Evolutionary conservation across 2,888 invertebrate species (phyloP).

Genomic region (Syrphus vitripennis): DNA sequence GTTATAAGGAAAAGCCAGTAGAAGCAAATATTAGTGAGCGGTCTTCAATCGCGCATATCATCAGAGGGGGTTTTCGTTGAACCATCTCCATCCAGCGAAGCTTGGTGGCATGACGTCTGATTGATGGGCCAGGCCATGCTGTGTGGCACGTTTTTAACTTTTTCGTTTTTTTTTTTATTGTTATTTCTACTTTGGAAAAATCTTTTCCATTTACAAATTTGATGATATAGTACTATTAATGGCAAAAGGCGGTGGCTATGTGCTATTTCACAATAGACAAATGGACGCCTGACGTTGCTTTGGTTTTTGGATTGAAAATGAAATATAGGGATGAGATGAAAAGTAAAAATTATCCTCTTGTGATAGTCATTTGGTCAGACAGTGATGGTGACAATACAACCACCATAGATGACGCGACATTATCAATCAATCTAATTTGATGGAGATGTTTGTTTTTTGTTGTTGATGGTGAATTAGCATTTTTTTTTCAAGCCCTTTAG

Average conservation of each 20-base stretch:
- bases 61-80: constrained; percentile 16
- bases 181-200: constrained; percentile 7
- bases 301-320: neutral
- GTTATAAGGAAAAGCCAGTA: neutral
- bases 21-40: constrained; percentile 16
- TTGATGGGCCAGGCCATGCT: constrained; percentile 57
- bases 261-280: constrained; percentile 43
- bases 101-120: constrained; percentile 52
- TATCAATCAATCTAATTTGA: constrained; percentile 51
- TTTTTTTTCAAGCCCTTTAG: no score
- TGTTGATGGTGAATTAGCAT: neutral
- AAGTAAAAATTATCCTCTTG: constrained; percentile 28
- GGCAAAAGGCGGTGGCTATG: constrained; percentile 3
- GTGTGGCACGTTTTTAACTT: constrained; percentile 56
- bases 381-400: neutral
- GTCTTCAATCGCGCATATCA: neutral
- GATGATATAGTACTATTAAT: constrained; percentile 1
- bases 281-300: constrained; percentile 34
- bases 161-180: neutral
- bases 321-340: constrained; percentile 1
- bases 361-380: constrained; percentile 6
- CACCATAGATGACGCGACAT: neutral
- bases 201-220: constrained; percentile 26
- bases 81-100: constrained; percentile 6
- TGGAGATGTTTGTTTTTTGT: constrained; percentile 3